A percentile compares a stretch with the other conserved stretches of the same genome.
Evolutionary conservation across 2,888 invertebrate species (phyloP).

Genomic region (Cryptocephalus primarius): DNA sequence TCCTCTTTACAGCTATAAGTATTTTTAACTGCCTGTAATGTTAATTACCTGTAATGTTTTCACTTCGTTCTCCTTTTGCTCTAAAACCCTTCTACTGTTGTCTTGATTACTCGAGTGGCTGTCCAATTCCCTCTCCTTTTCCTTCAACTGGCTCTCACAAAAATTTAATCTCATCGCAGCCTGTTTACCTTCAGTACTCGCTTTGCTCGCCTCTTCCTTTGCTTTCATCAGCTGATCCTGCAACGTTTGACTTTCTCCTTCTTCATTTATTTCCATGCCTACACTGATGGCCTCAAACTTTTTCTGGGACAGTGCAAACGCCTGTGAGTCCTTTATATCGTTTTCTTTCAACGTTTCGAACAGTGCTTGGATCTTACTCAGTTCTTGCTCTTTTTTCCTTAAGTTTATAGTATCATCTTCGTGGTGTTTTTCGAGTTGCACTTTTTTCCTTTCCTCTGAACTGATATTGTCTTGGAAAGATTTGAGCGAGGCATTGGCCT

Average conservation of each 20-base stretch:
- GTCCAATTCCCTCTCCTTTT: constrained; percentile 56
- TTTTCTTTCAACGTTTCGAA: constrained; percentile 59
- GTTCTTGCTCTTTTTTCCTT: constrained; percentile 47
- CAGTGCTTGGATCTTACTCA: constrained; percentile 47
- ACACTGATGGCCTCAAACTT: constrained; percentile 64
- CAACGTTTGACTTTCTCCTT: constrained; percentile 71
- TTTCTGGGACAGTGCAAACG: constrained; percentile 61
- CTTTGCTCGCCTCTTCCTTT: constrained; percentile 62
- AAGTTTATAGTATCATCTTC: constrained; percentile 56
- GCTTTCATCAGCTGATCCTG: constrained; percentile 82
- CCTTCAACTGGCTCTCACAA: constrained; percentile 48
- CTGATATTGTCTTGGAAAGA: constrained; percentile 54
- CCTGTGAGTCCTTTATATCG: constrained; percentile 55
- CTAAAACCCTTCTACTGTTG: constrained; percentile 50
- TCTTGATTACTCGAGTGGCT: constrained; percentile 55
- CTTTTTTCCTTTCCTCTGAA: constrained; percentile 56
- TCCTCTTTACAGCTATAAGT: no score
- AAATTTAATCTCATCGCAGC: constrained; percentile 64
- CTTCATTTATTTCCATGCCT: constrained; percentile 68
- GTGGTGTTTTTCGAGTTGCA: constrained; percentile 54
- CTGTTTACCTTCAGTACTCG: constrained; percentile 68
- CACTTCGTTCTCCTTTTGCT: constrained; percentile 46
- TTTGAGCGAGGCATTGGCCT: constrained; percentile 50
- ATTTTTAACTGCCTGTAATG: constrained; percentile 41
- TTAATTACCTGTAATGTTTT: constrained; percentile 41